Evolutionary conservation across 2,888 invertebrate species (phyloP).

Genomic region (Xanthia togata): DNA sequence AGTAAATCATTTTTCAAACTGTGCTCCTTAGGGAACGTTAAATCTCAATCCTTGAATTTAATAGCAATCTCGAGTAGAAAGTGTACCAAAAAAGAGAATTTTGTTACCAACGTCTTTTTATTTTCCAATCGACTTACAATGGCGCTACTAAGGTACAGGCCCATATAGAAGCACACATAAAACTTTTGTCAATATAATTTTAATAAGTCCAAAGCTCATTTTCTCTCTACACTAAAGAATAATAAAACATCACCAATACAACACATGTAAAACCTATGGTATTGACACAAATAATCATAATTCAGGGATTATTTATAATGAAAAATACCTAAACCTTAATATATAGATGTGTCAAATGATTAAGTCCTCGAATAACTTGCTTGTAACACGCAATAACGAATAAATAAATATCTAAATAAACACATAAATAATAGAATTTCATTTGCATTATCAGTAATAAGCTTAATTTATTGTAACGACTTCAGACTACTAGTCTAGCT

Average conservation of each 20-base stretch:
- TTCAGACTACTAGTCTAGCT: slow-evolving; percentile 1
- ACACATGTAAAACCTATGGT: slow-evolving; percentile 10
- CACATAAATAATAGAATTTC: slow-evolving; percentile 47
- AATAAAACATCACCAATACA: slow-evolving; percentile 14
- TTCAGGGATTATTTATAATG: slow-evolving; percentile 19
- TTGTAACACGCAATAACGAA: slow-evolving; percentile 34
- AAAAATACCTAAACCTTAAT: slow-evolving; percentile 23
- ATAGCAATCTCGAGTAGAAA: not conserved
- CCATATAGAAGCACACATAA: not conserved
- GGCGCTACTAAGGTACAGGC: not conserved
- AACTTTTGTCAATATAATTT: not conserved
- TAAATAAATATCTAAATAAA: slow-evolving; percentile 39
- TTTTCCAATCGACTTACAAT: not conserved
- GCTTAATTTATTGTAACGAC: slow-evolving; percentile 39
- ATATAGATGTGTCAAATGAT: slow-evolving; percentile 9
- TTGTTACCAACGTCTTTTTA: not conserved
- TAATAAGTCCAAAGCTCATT: not conserved
- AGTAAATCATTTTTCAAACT: not conserved
- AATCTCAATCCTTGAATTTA: no score
- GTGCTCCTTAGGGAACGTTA: not conserved
- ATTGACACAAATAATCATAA: slow-evolving; percentile 37
- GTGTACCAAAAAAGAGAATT: not conserved
- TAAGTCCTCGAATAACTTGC: slow-evolving; percentile 26
- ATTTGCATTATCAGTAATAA: slow-evolving; percentile 39
- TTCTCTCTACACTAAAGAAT: not conserved